A percentile compares a stretch with the other conserved stretches of the same genome.
Conservation (phyloP, 2,888 invertebrate species). For the Thumatha senex region DNA sequence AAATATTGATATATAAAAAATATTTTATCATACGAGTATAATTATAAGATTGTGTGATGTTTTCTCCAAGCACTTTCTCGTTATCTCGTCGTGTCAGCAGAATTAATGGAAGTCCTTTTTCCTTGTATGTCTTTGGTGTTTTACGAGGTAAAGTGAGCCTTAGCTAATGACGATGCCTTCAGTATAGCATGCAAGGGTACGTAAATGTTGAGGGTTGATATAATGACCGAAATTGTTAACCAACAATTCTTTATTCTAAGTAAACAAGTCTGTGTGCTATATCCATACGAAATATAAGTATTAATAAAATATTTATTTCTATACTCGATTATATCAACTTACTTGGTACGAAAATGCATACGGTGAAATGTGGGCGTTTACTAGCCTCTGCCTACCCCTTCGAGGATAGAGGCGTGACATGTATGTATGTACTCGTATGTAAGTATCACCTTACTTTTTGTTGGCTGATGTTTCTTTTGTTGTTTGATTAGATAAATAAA, state of each 20-base stretch:
- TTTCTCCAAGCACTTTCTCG: neutral
- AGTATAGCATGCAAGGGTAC: neutral
- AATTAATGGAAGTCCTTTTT: neutral
- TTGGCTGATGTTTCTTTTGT: too few species aligned
- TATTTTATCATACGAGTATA: constrained; percentile 7
- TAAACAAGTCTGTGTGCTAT: too few species aligned
- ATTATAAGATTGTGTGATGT: neutral
- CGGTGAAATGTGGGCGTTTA: too few species aligned
- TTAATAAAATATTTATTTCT: too few species aligned
- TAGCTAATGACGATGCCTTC: neutral
- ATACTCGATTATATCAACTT: too few species aligned
- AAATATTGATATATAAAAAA: constrained; percentile 1
- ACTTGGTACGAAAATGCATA: too few species aligned
- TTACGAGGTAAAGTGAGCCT: neutral
- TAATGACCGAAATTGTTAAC: neutral
- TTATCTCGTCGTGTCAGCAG: neutral
- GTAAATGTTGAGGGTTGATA: neutral
- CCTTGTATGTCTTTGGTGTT: neutral
- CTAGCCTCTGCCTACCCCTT: too few species aligned
- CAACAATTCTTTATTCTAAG: constrained; percentile 5
- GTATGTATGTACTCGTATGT: too few species aligned
- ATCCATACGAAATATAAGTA: too few species aligned
- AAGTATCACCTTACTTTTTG: too few species aligned
- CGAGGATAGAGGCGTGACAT: too few species aligned
- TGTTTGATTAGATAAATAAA: too few species aligned